phyloP scores from a whole-genome alignment of 2,113 vertebrate species.

The Galeopterus variegatus region DNA sequence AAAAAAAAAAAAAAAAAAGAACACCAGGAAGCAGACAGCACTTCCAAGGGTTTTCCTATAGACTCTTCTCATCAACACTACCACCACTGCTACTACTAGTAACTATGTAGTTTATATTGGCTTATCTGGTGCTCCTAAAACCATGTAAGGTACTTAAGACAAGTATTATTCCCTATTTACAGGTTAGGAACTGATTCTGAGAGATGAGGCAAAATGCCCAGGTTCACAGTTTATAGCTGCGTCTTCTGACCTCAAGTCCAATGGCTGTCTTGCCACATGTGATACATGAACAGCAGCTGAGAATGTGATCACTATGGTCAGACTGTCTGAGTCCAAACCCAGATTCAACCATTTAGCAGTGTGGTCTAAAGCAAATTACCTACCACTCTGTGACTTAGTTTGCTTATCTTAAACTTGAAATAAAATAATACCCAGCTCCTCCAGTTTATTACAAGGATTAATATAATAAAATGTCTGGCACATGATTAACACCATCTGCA shows the following conservation, averaged over 20 bases:
- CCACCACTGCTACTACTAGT: too few species aligned
- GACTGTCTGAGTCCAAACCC: background rate
- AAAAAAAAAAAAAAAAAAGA: too few species aligned
- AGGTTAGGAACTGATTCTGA: background rate
- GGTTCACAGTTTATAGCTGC: background rate
- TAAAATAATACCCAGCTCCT: background rate
- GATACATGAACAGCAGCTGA: background rate
- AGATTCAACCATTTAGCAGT: background rate
- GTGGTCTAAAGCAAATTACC: background rate
- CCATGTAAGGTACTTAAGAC: background rate
- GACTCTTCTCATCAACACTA: background rate
- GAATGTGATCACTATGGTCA: background rate
- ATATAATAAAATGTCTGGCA: background rate
- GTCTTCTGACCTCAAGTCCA: background rate
- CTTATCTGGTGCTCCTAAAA: background rate
- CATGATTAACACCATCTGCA: too few species aligned
- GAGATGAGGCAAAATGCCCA: background rate
- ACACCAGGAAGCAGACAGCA: background rate
- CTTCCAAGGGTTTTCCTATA: background rate
- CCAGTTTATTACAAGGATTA: background rate
- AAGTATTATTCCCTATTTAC: background rate
- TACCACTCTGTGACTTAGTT: background rate
- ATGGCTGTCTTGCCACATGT: background rate
- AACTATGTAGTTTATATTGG: background rate
- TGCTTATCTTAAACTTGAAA: background rate